These are phyloP conservation scores for Seira musarum DNA, from an alignment of 2,888 invertebrate species.

Conservation along the genomic window DNA sequence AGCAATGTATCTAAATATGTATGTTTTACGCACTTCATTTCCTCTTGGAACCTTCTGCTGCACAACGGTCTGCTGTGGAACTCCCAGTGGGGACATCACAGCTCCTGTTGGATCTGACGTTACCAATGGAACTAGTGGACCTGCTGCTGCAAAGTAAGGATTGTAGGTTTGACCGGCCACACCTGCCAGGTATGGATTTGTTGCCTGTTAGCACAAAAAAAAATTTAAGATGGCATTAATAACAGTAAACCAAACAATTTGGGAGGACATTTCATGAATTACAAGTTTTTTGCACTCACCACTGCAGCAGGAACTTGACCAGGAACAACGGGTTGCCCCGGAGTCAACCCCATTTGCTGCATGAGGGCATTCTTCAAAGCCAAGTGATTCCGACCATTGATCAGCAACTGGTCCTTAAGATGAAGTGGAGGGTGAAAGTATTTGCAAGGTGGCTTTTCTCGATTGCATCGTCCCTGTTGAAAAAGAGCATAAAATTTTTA, in stretches of 20 bases:
- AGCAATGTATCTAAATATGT: neutral
- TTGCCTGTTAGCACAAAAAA: slow-evolving; percentile 56
- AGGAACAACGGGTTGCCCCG: slow-evolving; percentile 91
- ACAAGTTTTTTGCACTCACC: slow-evolving; percentile 78
- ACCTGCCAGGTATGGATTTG: slow-evolving; percentile 70
- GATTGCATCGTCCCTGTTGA: slow-evolving; percentile 98
- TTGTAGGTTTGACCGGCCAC: slow-evolving; percentile 83
- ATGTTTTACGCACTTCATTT: slow-evolving; percentile 43
- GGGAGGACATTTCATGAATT: too few relatives aligned
- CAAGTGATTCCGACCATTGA: slow-evolving; percentile 99
- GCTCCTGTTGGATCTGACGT: slow-evolving; percentile 83
- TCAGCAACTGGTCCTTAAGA: slow-evolving; percentile 99
- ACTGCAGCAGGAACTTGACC: slow-evolving; percentile 88
- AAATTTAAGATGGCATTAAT: slow-evolving; percentile 53
- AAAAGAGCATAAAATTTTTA: slow-evolving; percentile 25
- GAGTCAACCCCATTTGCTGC: slow-evolving; percentile 94
- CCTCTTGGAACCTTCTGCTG: slow-evolving; percentile 91
- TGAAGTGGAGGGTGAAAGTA: slow-evolving; percentile 99
- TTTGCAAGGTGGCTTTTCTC: slow-evolving; percentile 99
- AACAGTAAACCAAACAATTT: slow-evolving; percentile 31
- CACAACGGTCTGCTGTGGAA: slow-evolving; percentile 87
- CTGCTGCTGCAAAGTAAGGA: slow-evolving; percentile 91
- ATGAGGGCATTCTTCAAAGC: slow-evolving; percentile 98
- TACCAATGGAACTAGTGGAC: slow-evolving; percentile 91
- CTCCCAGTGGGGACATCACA: slow-evolving; percentile 87